Conservation (phyloP, 2,113 vertebrate species). For the Rousettus leschenaultii region DNA sequence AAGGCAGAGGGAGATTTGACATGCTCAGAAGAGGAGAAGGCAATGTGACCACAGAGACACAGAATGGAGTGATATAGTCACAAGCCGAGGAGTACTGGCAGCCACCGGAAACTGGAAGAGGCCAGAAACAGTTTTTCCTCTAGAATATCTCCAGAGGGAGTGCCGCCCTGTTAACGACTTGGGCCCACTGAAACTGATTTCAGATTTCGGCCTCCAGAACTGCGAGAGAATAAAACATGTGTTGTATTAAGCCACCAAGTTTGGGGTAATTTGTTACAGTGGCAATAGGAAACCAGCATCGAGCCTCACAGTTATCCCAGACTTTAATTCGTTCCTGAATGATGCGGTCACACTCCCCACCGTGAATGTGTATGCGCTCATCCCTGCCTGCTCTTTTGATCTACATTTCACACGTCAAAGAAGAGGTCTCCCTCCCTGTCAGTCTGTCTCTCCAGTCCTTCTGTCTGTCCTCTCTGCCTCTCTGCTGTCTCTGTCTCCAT, state of each 20-base stretch:
- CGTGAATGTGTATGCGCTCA: fast-evolving
- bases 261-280: neutral
- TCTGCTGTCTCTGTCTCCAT: neutral
- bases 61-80: neutral
- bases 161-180: neutral
- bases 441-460: too few relatives aligned
- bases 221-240: neutral
- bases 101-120: neutral
- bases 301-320: neutral
- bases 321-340: neutral
- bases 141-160: neutral
- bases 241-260: neutral
- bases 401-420: too few relatives aligned
- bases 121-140: neutral
- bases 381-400: neutral
- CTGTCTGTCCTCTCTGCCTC: neutral
- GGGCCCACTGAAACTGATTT: neutral
- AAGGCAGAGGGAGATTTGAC: neutral
- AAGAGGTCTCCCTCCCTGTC: neutral
- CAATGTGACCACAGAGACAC: neutral
- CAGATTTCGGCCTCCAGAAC: neutral
- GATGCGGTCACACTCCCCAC: fast-evolving
- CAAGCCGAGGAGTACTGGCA: too few relatives aligned
- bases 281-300: neutral
- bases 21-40: neutral